These are phyloP conservation scores for Gasteruption jaculator DNA, from an alignment of 2,888 invertebrate genomes.

Conservation along the genomic window DNA sequence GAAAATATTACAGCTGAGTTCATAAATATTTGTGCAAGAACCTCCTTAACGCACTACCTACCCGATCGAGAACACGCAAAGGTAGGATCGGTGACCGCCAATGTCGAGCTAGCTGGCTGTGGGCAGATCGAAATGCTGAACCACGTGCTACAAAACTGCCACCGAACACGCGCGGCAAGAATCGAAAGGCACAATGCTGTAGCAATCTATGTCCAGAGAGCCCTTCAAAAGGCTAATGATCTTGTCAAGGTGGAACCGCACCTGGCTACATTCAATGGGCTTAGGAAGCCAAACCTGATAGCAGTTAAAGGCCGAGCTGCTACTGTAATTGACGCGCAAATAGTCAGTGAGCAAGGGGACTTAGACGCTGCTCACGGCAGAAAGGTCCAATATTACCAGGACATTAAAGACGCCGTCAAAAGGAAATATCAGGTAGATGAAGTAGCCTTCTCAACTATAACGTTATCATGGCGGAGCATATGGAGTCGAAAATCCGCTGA, in stretches of 20 bases:
- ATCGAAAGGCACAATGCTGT: conserved; percentile 36
- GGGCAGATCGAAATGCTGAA: conserved; percentile 32
- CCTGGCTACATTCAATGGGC: conserved; percentile 16
- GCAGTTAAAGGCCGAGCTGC: neutral
- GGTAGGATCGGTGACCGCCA: conserved; percentile 19
- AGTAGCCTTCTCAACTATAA: too few relatives aligned
- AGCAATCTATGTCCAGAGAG: conserved; percentile 11
- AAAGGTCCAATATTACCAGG: too few relatives aligned
- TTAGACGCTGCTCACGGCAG: neutral
- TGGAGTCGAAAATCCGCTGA: too few relatives aligned
- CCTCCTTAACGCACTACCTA: conserved; percentile 36
- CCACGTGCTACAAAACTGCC: conserved; percentile 35
- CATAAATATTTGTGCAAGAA: too few relatives aligned
- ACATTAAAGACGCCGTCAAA: too few relatives aligned
- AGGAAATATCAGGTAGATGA: too few relatives aligned
- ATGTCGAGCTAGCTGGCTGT: conserved; percentile 39
- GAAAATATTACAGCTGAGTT: too few relatives aligned
- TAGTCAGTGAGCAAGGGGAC: neutral
- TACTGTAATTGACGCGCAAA: conserved; percentile 1
- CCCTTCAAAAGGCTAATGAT: conserved; percentile 16
- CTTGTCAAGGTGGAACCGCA: conserved; percentile 22
- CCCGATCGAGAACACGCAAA: conserved; percentile 27
- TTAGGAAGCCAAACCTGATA: conserved; percentile 7
- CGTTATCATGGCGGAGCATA: too few relatives aligned
- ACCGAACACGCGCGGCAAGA: conserved; percentile 35